phyloP scores from a whole-genome alignment of 2,888 invertebrate genomes.

The Adelphocoris suturalis region DNA sequence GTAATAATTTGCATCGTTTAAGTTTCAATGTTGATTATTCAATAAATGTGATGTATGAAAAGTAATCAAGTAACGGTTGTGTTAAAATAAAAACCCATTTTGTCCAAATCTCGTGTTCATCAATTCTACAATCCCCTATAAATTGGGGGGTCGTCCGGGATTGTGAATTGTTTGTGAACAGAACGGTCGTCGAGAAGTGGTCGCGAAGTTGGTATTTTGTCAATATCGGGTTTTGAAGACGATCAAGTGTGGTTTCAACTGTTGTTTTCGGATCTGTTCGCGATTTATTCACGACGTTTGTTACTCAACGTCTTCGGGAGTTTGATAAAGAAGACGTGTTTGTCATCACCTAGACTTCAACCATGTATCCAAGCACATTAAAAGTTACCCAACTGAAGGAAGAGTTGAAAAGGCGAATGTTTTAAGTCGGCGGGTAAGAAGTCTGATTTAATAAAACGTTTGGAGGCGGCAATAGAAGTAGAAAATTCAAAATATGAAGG shows the following conservation, averaged over 20 bases:
- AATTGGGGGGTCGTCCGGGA: conserved; percentile 44
- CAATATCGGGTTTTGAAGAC: too few species aligned
- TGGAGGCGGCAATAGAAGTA: conserved; percentile 54
- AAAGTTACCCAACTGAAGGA: conserved; percentile 32
- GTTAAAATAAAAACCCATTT: too few species aligned
- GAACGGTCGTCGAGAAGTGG: background rate
- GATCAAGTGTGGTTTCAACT: too few species aligned
- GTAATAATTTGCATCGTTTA: too few species aligned
- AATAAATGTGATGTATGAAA: too few species aligned
- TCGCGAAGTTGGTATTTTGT: too few species aligned
- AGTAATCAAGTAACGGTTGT: too few species aligned
- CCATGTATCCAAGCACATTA: conserved; percentile 48
- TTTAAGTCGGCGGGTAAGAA: conserved; percentile 56
- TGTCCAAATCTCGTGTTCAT: too few species aligned
- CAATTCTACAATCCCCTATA: background rate
- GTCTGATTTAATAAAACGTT: conserved; percentile 29
- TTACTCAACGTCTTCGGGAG: conserved; percentile 28
- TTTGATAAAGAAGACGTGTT: conserved; percentile 42
- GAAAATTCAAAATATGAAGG: conserved; percentile 46
- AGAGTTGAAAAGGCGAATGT: conserved; percentile 50
- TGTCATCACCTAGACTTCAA: conserved; percentile 33
- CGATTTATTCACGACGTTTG: background rate
- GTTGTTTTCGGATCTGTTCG: background rate
- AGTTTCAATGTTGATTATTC: too few species aligned
- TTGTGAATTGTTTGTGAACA: conserved; percentile 36